Base-by-base conservation (phyloP, 37 sponge, comb jelly and placozoan species). In the Spongilla lacustris region DNA sequence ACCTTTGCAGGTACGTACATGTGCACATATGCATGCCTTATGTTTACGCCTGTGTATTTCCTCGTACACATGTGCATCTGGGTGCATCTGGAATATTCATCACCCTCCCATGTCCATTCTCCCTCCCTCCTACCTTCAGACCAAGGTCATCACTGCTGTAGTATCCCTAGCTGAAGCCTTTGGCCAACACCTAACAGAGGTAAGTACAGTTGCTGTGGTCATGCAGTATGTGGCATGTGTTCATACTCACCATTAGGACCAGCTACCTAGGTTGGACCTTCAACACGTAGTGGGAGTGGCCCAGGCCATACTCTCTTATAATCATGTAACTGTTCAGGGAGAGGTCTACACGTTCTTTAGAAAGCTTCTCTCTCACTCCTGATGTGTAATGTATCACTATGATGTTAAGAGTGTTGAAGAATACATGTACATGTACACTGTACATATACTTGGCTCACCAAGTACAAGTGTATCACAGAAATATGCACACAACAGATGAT, bases 331-430 rank as follows among this genome's bases (percentile, higher is more conserved):
- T 26, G 74, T 73, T 24, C 71, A 74, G 66, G 81, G 87, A 50
- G 75, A 74, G 4, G 35, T 41, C 2, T 87, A 67, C 75, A 27
- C 48, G 41, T 87, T 87, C 87, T 80, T 80, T 68, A 78, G 69
- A 21, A 50, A 23, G 17, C 86, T 85, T 29, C 71, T 70, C n/a
- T n/a, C n/a, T n/a, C n/a, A n/a, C n/a, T n/a, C n/a, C n/a, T n/a
- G n/a, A n/a, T n/a, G n/a, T n/a, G n/a, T n/a, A n/a, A n/a, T n/a
- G n/a, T n/a, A n/a, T n/a, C n/a, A n/a, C n/a, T n/a, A n/a, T n/a
- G n/a, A n/a, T n/a, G n/a, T n/a, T n/a, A n/a, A n/a, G n/a, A n/a
- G n/a, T n/a, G n/a, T n/a, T n/a, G n/a, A n/a, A n/a, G n/a, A n/a
- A n/a, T n/a, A n/a, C n/a, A n/a, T n/a, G n/a, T n/a, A n/a, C n/a